Evolutionary conservation across 2,113 vertebrate genomes (phyloP).

Genomic region (Oplegnathus fasciatus): DNA sequence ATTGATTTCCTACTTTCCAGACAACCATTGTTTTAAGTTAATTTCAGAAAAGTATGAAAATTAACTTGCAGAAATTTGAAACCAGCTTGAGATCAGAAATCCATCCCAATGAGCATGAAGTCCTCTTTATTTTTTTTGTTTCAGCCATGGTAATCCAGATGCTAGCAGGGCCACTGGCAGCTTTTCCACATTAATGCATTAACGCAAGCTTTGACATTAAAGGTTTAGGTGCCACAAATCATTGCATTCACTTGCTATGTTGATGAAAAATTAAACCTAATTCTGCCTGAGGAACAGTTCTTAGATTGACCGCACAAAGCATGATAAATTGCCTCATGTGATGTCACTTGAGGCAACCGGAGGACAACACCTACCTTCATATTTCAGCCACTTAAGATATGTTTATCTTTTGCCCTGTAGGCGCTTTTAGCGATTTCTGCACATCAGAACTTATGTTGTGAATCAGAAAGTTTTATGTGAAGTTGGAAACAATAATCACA

Average conservation of each 20-base stretch:
- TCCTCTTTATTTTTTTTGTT: conserved; percentile 11
- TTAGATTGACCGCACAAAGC: too few species aligned
- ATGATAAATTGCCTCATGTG: not conserved
- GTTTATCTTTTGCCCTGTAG: too few species aligned
- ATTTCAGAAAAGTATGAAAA: not conserved
- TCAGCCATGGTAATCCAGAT: not conserved
- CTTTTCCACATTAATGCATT: not conserved
- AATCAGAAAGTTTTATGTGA: too few species aligned
- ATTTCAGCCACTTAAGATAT: too few species aligned
- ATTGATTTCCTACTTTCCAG: conserved; percentile 32
- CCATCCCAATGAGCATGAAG: conserved; percentile 12
- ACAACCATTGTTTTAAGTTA: conserved; percentile 14
- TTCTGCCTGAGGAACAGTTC: not conserved
- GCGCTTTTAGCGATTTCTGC: too few species aligned
- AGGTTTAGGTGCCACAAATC: not conserved
- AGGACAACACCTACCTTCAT: too few species aligned
- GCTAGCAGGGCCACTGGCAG: not conserved
- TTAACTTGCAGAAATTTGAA: not conserved
- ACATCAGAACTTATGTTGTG: too few species aligned
- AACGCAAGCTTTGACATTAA: not conserved
- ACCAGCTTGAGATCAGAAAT: conserved; percentile 4
- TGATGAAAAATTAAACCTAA: not conserved
- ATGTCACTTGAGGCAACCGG: not conserved
- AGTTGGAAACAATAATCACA: too few species aligned
- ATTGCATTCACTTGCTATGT: not conserved